Percentiles rank a stretch among this genome's conserved stretches.
phyloP scores from a whole-genome alignment of 2,113 vertebrate genomes.

The Nesoenas mayeri region DNA sequence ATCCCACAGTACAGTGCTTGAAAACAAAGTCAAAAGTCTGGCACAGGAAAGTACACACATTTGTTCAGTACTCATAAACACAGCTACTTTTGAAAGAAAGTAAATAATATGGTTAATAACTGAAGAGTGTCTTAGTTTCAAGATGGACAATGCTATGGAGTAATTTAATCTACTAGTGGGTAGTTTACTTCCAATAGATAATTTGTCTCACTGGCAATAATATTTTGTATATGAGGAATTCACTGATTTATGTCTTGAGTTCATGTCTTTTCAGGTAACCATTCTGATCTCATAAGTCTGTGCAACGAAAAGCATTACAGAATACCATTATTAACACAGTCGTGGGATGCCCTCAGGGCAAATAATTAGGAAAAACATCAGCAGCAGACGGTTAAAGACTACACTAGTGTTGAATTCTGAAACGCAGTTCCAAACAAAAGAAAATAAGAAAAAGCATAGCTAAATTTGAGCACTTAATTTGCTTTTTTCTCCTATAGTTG shows the following conservation, averaged over 20 bases:
- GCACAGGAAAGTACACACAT: conserved; percentile 87
- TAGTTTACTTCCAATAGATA: neutral
- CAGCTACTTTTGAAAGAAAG: conserved; percentile 88
- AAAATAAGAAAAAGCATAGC: conserved; percentile 36
- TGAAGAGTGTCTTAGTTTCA: conserved; percentile 61
- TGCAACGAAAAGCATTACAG: conserved; percentile 16
- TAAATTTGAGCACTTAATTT: conserved; percentile 27
- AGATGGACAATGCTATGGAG: conserved; percentile 41
- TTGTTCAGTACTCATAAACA: conserved; percentile 91
- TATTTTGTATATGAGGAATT: neutral
- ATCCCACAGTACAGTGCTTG: conserved; percentile 90
- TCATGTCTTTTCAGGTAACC: conserved; percentile 26
- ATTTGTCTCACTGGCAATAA: conserved; percentile 9
- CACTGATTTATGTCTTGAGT: neutral
- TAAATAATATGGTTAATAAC: conserved; percentile 67
- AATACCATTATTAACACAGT: neutral
- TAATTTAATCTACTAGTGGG: conserved; percentile 62
- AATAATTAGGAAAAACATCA: conserved; percentile 30
- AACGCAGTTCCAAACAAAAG: conserved; percentile 43
- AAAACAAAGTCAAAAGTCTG: conserved; percentile 86
- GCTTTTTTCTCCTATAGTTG: conserved; percentile 36
- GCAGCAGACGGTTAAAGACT: conserved; percentile 60
- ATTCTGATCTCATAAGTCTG: conserved; percentile 9
- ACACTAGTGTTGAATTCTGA: conserved; percentile 61
- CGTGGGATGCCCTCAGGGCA: conserved; percentile 26